Evolutionary conservation across 2,797 vertebrate species (phyloP).

Genomic region (Rhinella marina): DNA sequence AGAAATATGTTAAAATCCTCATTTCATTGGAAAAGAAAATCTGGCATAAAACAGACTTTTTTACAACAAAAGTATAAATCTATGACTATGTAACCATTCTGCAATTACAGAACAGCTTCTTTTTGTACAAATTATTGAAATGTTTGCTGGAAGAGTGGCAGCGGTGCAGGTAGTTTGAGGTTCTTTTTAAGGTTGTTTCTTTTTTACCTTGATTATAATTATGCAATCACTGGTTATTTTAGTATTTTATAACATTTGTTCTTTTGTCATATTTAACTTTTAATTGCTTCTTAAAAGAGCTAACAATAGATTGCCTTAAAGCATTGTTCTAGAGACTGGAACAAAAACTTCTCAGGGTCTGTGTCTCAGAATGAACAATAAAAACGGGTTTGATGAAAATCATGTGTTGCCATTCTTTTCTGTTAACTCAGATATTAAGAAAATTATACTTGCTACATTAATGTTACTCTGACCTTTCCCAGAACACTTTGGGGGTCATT

Average conservation of each 20-base stretch:
- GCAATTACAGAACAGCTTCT: neutral
- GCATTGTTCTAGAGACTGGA: neutral
- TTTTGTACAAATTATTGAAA: neutral
- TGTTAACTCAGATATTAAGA: neutral
- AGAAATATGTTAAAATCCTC: neutral
- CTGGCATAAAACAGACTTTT: neutral
- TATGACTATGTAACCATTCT: neutral
- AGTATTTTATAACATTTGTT: neutral
- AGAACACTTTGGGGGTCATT: no score
- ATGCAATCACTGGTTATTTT: conserved; percentile 11
- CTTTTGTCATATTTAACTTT: conserved; percentile 22
- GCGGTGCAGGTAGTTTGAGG: conserved; percentile 3
- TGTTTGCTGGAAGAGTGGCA: neutral
- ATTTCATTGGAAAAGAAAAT: neutral
- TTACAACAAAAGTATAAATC: neutral
- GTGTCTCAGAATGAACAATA: neutral
- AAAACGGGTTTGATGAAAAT: neutral
- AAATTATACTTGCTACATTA: neutral
- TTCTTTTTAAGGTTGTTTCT: conserved; percentile 3
- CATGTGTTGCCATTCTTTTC: neutral
- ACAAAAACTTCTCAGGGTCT: neutral
- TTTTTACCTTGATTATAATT: neutral
- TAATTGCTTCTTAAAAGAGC: neutral
- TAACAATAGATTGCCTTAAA: neutral
- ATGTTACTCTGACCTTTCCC: no score